Evolutionary conservation across 2,888 invertebrate species (phyloP).

Genomic region (Tetragonula carbonaria): DNA sequence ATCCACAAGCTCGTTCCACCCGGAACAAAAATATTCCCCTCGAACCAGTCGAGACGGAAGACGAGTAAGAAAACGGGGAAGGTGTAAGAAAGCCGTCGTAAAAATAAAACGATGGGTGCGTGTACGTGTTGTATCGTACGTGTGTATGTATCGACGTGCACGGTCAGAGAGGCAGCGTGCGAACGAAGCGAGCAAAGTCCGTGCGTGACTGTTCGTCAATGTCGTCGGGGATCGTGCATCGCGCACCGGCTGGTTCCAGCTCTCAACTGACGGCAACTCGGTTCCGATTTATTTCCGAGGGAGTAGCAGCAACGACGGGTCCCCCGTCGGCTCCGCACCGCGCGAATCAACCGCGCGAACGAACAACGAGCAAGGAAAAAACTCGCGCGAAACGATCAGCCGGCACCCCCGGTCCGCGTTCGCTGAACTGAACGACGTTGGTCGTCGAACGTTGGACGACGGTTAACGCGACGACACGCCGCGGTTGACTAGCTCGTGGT

Average conservation of each 20-base stretch:
- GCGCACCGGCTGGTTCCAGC: slow-evolving; percentile 5
- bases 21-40: neutral
- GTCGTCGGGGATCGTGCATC: neutral
- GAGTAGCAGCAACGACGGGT: too few species aligned
- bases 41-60: neutral
- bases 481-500: slow-evolving; percentile 72
- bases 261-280: neutral
- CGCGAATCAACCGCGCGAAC: neutral
- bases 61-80: too few species aligned
- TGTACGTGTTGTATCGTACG: too few species aligned
- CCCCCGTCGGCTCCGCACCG: neutral
- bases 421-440: slow-evolving; percentile 10
- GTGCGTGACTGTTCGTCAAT: neutral
- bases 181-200: neutral
- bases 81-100: neutral
- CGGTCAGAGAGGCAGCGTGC: neutral
- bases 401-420: slow-evolving; percentile 27
- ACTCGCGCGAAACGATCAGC: neutral
- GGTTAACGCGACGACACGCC: slow-evolving; percentile 71
- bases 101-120: neutral
- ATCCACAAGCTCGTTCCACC: neutral
- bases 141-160: neutral
- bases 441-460: slow-evolving; percentile 31
- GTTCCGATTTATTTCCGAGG: slow-evolving; percentile 6
- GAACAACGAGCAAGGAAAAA: neutral